Percentiles rank a stretch among this genome's conserved stretches.
These are phyloP conservation scores for Atethmia centrago DNA, from an alignment of 2,888 invertebrate genomes.

Conservation along the genomic window DNA sequence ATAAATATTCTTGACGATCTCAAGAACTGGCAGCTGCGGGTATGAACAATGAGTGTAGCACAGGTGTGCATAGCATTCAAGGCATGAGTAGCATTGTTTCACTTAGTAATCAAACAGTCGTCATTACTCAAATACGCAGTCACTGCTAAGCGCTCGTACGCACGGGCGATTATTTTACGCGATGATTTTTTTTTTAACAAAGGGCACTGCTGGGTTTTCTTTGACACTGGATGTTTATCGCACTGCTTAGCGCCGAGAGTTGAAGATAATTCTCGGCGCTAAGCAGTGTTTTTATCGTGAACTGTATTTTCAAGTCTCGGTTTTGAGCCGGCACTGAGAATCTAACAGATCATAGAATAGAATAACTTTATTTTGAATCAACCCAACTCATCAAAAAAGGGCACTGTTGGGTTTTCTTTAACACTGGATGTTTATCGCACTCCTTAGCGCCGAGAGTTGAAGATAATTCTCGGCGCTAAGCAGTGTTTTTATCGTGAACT, in stretches of 20 bases:
- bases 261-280: too few species aligned
- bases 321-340: neutral
- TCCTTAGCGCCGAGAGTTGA: too few species aligned
- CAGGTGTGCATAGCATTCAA: constrained; percentile 51
- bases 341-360: neutral
- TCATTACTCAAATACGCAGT: constrained; percentile 16
- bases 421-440: too few species aligned
- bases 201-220: too few species aligned
- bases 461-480: too few species aligned
- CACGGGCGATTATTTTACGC: neutral
- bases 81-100: constrained; percentile 49
- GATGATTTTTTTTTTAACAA: too few species aligned
- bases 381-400: too few species aligned
- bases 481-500: neutral
- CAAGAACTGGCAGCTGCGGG: constrained; percentile 48
- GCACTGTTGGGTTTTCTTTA: too few species aligned
- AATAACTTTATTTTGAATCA: too few species aligned
- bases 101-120: constrained; percentile 35
- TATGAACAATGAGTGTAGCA: constrained; percentile 46
- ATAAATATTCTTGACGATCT: constrained; percentile 43
- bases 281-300: neutral
- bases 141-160: constrained; percentile 11
- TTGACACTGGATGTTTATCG: too few species aligned
- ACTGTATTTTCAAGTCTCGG: too few species aligned
- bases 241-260: too few species aligned